phyloP scores from a whole-genome alignment of 2,888 invertebrate species.

The Platycnemis pennipes region DNA sequence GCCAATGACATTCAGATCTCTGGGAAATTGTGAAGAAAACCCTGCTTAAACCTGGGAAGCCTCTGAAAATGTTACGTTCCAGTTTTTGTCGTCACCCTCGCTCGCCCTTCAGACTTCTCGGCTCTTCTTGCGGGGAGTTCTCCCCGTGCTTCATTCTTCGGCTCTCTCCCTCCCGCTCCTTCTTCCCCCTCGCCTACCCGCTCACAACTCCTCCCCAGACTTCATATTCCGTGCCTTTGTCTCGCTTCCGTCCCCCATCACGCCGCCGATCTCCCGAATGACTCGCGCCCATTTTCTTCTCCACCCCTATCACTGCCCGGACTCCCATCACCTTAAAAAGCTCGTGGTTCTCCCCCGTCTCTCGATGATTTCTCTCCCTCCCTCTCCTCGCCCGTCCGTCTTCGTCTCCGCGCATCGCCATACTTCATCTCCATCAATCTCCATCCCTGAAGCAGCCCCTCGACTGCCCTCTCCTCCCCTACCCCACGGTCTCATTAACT shows the following conservation, averaged over 20 bases:
- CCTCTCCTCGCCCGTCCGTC: neutral
- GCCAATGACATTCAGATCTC: too few species aligned
- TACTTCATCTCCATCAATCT: neutral
- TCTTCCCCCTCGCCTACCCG: slow-evolving; percentile 70
- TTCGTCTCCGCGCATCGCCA: neutral
- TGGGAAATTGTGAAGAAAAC: too few species aligned
- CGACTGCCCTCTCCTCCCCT: neutral
- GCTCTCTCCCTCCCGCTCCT: slow-evolving; percentile 58
- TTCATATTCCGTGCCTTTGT: slow-evolving; percentile 68
- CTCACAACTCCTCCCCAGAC: slow-evolving; percentile 70
- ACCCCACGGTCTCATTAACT: neutral
- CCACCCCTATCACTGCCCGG: neutral
- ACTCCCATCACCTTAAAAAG: neutral
- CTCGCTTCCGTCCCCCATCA: slow-evolving; percentile 41
- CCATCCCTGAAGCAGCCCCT: neutral
- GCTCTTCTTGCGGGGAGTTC: slow-evolving; percentile 29
- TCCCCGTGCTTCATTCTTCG: neutral
- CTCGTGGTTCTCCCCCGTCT: neutral
- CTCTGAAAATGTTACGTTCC: too few species aligned
- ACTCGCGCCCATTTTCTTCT: neutral
- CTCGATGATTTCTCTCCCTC: neutral
- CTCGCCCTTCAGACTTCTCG: slow-evolving; percentile 14
- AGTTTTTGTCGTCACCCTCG: too few species aligned
- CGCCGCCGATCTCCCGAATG: slow-evolving; percentile 9
- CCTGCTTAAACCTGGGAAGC: too few species aligned